phyloP scores from a whole-genome alignment of 2,113 vertebrate genomes.

The Camarhynchus parvulus region DNA sequence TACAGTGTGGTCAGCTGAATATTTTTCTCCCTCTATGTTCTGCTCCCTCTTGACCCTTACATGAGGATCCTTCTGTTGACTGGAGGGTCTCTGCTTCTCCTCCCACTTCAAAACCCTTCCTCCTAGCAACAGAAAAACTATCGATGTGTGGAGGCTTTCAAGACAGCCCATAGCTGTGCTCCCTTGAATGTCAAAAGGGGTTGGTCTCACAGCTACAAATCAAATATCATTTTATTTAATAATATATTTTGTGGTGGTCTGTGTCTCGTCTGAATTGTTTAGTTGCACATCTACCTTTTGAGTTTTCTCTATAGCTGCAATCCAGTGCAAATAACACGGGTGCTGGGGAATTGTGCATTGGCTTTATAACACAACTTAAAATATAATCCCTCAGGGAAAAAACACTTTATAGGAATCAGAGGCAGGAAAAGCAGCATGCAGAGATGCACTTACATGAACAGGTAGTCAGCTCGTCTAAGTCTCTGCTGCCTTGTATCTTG shows the following conservation, averaged over 20 bases:
- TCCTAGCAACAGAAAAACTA: constrained; percentile 67
- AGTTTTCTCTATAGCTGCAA: constrained; percentile 11
- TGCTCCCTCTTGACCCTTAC: constrained; percentile 64
- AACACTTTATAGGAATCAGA: constrained; percentile 29
- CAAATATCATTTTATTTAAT: constrained; percentile 74
- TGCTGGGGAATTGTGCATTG: background rate
- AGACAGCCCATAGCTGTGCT: constrained; percentile 63
- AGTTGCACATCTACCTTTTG: constrained; percentile 23
- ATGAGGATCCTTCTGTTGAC: constrained; percentile 57
- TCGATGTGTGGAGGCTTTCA: constrained; percentile 65
- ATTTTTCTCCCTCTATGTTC: constrained; percentile 53
- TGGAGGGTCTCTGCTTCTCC: constrained; percentile 62
- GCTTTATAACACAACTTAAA: constrained; percentile 29
- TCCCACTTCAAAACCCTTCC: constrained; percentile 57
- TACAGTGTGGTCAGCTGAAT: constrained; percentile 24
- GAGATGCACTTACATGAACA: background rate
- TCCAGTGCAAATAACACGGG: background rate
- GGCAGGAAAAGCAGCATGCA: background rate
- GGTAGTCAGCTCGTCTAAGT: background rate
- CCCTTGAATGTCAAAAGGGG: constrained; percentile 59
- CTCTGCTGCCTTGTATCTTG: background rate
- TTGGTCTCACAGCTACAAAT: constrained; percentile 72
- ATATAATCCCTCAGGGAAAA: background rate
- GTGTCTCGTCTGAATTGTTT: constrained; percentile 40
- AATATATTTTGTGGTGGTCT: constrained; percentile 69